These are phyloP conservation scores for Rhabdornis inornatus DNA, from an alignment of 2,113 vertebrate species.

Conservation along the genomic window DNA sequence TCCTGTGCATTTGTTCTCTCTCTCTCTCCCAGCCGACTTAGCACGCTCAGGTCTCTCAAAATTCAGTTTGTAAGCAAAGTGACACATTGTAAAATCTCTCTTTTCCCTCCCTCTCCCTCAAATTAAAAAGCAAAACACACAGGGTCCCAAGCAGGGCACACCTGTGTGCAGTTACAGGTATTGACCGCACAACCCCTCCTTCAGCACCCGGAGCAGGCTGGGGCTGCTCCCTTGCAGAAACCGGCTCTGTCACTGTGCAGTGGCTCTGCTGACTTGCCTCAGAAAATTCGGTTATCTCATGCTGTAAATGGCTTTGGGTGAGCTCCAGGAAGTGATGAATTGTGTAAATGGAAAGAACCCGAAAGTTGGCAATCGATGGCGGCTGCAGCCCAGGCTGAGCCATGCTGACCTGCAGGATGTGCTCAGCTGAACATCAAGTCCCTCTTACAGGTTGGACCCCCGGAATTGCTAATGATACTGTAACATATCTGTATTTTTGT, in stretches of 20 bases:
- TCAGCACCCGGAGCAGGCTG: background rate
- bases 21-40: background rate
- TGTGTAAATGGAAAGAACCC: background rate
- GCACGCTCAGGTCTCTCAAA: background rate
- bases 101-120: background rate
- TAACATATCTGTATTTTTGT: background rate
- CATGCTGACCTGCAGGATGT: background rate
- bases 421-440: background rate
- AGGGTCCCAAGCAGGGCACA: background rate
- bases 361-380: background rate
- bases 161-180: background rate
- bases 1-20: background rate
- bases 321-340: background rate
- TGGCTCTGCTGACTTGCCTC: background rate
- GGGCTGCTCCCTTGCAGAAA: background rate
- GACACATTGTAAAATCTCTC: background rate
- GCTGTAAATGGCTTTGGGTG: slow-evolving; percentile 6
- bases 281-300: background rate
- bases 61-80: background rate
- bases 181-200: background rate
- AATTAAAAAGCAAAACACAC: background rate
- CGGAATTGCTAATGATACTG: background rate
- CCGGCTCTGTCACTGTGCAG: background rate
- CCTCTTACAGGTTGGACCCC: background rate
- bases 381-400: background rate